Evolutionary conservation across 2,888 invertebrate genomes (phyloP), one percentile per base, ranked within the genome.

Genomic region (Diogma glabrata): DNA sequence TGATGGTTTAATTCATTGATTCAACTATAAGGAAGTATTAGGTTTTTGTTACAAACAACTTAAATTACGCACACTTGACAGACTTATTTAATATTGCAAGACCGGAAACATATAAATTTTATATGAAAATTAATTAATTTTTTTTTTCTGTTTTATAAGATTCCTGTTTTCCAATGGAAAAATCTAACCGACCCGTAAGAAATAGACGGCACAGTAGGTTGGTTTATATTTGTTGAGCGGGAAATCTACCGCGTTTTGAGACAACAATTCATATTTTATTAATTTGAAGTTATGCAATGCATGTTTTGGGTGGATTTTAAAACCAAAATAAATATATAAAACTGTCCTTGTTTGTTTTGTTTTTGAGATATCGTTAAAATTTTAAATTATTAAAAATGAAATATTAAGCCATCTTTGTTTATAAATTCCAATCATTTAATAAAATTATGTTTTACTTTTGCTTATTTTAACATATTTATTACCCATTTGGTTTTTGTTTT

Each of bases 131-230:
- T 30, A 30, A 30, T 30, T 30, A 30, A 5, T 30, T 5, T n/a
- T 30, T 30, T 30, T 26, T 10, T 26, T 26, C 10, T 8, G 7
- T 26, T 26, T 10, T 8, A 8, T n/a, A 47, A 43, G 47, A 22
- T 12, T 48, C 50, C n/a, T n/a, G n/a, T n/a, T n/a, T n/a, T n/a
- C n/a, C n/a, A 52, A 58, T 58, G 57, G 57, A 58, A 60, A 76
- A 76, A 65, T 67, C 75, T 56, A 71, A 75, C 62, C 75, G 83
- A 57, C 82, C 83, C 51, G 76, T 83, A 57, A 75, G 84, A 64
- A 84, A 78, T 74, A 80, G 82, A 62, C 74, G 82, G 63, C 79
- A 81, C 67, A 82, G 78, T 72, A 78, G 82, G 82, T 83, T 67
- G 72, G 78, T 64, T 19, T 14, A 20, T 14, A 17, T 19, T 30